Evolutionary conservation across 2,797 vertebrate genomes (phyloP).

Genomic region (Danio jaintianensis): DNA sequence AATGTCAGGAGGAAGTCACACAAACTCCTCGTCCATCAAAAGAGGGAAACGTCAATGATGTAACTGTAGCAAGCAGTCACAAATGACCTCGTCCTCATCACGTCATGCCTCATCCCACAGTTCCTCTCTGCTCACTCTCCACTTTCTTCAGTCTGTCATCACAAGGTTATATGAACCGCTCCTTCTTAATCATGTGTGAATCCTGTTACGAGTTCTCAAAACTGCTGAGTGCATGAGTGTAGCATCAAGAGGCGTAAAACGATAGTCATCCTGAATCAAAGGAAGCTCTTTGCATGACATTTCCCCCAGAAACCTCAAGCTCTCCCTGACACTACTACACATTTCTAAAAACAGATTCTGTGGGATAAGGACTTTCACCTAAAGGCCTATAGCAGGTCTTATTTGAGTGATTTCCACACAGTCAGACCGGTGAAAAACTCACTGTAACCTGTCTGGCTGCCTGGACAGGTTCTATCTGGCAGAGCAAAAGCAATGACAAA

Average conservation of each 20-base stretch:
- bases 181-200: conserved; percentile 8
- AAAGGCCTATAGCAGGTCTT: not conserved
- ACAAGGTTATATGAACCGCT: conserved; percentile 9
- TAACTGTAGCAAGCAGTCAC: not conserved
- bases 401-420: not conserved
- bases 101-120: conserved; percentile 25
- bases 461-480: conserved; percentile 74
- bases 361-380: conserved; percentile 10
- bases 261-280: not conserved
- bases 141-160: not conserved
- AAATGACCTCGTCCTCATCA: not conserved
- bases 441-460: conserved; percentile 78
- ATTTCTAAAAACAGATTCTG: conserved; percentile 31
- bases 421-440: conserved; percentile 63
- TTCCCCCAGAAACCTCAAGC: conserved; percentile 4
- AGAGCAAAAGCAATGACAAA: conserved; percentile 26
- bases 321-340: not conserved
- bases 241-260: not conserved
- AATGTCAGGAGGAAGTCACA: not conserved
- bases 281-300: not conserved
- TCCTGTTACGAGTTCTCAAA: not conserved
- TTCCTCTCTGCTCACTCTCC: not conserved
- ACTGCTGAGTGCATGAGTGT: not conserved
- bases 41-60: not conserved
- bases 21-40: not conserved